Base-by-base conservation (phyloP, 2,113 vertebrate species). In the Malurus alboscapulatus region DNA sequence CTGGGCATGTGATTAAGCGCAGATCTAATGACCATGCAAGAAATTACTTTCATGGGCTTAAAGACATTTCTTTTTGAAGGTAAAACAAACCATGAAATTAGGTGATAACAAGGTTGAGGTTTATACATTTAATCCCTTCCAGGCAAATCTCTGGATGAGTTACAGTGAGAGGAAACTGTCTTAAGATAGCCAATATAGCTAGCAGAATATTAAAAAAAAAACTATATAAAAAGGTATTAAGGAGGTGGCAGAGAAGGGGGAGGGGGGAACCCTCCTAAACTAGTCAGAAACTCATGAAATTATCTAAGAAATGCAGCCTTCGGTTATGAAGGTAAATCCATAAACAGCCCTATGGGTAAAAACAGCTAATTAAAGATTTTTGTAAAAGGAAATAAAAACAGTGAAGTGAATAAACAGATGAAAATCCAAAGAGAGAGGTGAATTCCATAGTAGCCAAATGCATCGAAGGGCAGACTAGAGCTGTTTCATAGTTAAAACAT, bases 81-180 rank as follows among this genome's bases (percentile, higher is more conserved):
- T 69, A 93, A 91, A 96, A 78, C 80, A 96, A 96, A 80, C 77
- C 30, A 69, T 91, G 71, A 95, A 96, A 91, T 92, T 84, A 93
- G 53, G 75, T 66, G 59, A 82, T 91, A 87, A 73, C 50, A 93
- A 54, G 76, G 79, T 47, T 72, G 55, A 87, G 66, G 58, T 71
- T 88, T 51, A 57, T 90, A 45, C 13, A 32, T 91, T 82, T 95
- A 91, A 95, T 90, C 63, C 66, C 71, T 94, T 67, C 62, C 45
- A 71, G 68, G 91, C 38, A 92, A 92, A 92, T 59, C 44, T 92
- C 47, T 83, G 51, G 38, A 73, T 79, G 62, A 87, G 88, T 93
- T 89, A 45, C 29, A 75, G 34, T 75, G 53, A 48, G 79, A 90
- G 55, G 57, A 90, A 83, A 51, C 26, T 44, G 34, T 89, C 44